phyloP scores from a whole-genome alignment of 2,797 vertebrate species.

The Austrolebias charrua region DNA sequence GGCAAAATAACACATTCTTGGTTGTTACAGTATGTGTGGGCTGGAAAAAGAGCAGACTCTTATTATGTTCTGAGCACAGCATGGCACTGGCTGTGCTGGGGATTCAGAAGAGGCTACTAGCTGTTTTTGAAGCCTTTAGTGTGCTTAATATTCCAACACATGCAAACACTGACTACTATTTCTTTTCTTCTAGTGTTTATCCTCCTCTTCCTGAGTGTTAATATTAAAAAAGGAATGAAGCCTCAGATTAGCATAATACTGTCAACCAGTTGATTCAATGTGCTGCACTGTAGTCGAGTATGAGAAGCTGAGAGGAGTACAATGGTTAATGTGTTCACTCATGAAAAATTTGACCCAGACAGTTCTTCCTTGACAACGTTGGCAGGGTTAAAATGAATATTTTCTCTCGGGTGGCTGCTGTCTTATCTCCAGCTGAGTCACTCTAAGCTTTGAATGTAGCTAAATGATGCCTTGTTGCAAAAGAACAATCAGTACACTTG shows the following conservation, averaged over 20 bases:
- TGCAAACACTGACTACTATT: slow-evolving; percentile 33
- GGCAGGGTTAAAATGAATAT: slow-evolving; percentile 45
- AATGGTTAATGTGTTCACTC: slow-evolving; percentile 34
- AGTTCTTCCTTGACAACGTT: slow-evolving; percentile 41
- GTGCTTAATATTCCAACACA: slow-evolving; percentile 39
- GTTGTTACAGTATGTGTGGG: slow-evolving; percentile 69
- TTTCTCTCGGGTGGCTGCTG: slow-evolving; percentile 34
- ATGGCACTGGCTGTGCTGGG: slow-evolving; percentile 41
- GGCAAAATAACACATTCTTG: slow-evolving; percentile 52
- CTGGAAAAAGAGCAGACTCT: slow-evolving; percentile 54
- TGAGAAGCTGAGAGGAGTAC: slow-evolving; percentile 22
- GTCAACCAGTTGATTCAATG: slow-evolving; percentile 31
- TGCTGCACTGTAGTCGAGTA: slow-evolving; percentile 19
- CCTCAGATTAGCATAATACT: slow-evolving; percentile 33
- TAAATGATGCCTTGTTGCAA: slow-evolving; percentile 49
- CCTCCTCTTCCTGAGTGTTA: slow-evolving; percentile 28
- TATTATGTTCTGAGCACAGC: slow-evolving; percentile 52
- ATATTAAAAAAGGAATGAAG: slow-evolving; percentile 32
- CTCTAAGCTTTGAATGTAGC: slow-evolving; percentile 46
- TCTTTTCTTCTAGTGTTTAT: slow-evolving; percentile 27
- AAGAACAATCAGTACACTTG: slow-evolving; percentile 9
- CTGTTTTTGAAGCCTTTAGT: slow-evolving; percentile 57
- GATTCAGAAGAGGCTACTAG: slow-evolving; percentile 57
- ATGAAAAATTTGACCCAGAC: slow-evolving; percentile 44
- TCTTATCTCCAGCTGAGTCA: slow-evolving; percentile 54